Conservation (phyloP, 2,797 vertebrate species). For the Tapirus indicus region DNA sequence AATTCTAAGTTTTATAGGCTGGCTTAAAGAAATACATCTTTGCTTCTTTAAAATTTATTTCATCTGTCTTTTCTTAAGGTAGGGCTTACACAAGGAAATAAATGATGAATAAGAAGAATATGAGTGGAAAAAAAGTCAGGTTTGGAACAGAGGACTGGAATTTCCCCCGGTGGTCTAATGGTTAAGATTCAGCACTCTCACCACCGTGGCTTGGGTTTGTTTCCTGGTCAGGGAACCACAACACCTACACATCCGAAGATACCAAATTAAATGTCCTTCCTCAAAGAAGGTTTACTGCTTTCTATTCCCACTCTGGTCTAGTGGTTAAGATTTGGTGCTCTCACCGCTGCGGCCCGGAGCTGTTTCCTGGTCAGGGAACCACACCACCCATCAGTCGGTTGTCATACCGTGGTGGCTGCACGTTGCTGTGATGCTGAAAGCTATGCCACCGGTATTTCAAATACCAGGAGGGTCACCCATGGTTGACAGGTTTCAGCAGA, state of each 20-base stretch:
- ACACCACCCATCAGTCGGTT: too few species aligned
- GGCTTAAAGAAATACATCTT: not conserved
- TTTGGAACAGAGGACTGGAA: not conserved
- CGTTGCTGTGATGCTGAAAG: too few species aligned
- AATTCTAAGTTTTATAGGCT: not conserved
- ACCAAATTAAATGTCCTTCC: not conserved
- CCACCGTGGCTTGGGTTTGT: too few species aligned
- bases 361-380: too few species aligned
- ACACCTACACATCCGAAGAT: not conserved
- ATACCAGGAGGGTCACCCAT: too few species aligned
- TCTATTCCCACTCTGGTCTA: not conserved
- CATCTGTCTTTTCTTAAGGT: not conserved
- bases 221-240: too few species aligned
- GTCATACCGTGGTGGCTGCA: too few species aligned
- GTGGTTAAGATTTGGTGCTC: too few species aligned
- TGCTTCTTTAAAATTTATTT: conserved; percentile 13
- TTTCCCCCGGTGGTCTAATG: not conserved
- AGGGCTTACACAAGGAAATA: not conserved
- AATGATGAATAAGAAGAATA: not conserved
- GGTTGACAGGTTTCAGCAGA: too few species aligned
- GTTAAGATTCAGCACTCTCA: too few species aligned
- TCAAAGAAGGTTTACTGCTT: not conserved
- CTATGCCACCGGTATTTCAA: too few species aligned
- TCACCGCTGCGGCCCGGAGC: too few species aligned
- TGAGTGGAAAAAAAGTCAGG: not conserved